Evolutionary conservation across 2,888 invertebrate genomes (phyloP).

Genomic region (Tachina fera): DNA sequence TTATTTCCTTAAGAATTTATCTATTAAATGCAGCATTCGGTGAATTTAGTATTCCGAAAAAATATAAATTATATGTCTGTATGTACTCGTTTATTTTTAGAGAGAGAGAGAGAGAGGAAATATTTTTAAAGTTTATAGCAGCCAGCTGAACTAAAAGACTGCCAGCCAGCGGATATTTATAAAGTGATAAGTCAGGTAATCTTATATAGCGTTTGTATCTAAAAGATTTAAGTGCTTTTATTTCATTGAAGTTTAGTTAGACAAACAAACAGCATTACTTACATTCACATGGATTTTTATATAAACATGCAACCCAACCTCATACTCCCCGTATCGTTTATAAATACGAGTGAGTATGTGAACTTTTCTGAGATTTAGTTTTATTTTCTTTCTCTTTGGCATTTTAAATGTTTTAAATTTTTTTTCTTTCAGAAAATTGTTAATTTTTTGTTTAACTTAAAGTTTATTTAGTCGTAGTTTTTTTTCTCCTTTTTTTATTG

Average conservation of each 20-base stretch:
- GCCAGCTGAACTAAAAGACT: constrained; percentile 25
- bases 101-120: constrained; percentile 4
- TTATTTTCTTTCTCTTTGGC: constrained; percentile 29
- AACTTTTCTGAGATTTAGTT: constrained; percentile 42
- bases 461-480: constrained; percentile 32
- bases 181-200: constrained; percentile 69
- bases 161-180: constrained; percentile 59
- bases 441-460: constrained; percentile 43
- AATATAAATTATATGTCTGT: neutral
- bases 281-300: constrained; percentile 31
- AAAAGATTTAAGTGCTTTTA: constrained; percentile 65
- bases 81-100: too few relatives aligned
- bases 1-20: constrained; percentile 8
- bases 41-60: constrained; percentile 17
- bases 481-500: neutral
- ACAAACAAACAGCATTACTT: neutral
- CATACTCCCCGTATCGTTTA: neutral
- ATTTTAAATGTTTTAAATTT: constrained; percentile 47
- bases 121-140: constrained; percentile 6
- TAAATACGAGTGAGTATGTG: constrained; percentile 48
- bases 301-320: constrained; percentile 50
- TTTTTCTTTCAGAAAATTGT: constrained; percentile 48
- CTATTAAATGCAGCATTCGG: constrained; percentile 14
- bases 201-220: constrained; percentile 48
- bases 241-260: constrained; percentile 54